These are phyloP conservation scores for Salvelinus sp. DNA, from an alignment of 2,113 vertebrate genomes.

Conservation along the genomic window DNA sequence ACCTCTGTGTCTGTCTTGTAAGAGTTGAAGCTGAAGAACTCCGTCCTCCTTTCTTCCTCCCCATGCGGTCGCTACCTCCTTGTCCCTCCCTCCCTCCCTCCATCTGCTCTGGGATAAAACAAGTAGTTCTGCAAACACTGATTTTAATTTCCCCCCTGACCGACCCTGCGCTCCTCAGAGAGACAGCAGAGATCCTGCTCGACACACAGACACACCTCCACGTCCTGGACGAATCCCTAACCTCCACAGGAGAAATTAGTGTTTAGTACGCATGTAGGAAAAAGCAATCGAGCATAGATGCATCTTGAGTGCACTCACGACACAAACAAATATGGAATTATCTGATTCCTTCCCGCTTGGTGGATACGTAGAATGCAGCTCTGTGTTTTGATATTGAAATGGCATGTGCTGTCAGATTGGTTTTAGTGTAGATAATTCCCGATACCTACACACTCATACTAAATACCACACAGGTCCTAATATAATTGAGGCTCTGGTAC, in stretches of 20 bases:
- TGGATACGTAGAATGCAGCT: background rate
- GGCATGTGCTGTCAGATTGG: background rate
- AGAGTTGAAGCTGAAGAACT: background rate
- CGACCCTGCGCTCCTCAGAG: slow-evolving; percentile 27
- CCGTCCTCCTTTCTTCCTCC: background rate
- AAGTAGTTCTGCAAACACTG: slow-evolving; percentile 54
- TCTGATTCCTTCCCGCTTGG: slow-evolving; percentile 25
- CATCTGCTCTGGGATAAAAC: slow-evolving; percentile 40
- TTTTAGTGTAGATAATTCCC: background rate
- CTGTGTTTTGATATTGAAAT: background rate
- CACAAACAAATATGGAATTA: slow-evolving; percentile 17
- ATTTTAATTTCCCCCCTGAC: slow-evolving; percentile 62
- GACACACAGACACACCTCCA: background rate
- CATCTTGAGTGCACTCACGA: slow-evolving; percentile 29
- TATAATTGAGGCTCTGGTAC: background rate
- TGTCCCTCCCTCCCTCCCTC: slow-evolving; percentile 26
- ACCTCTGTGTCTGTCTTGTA: slow-evolving; percentile 21
- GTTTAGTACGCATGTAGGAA: slow-evolving; percentile 46
- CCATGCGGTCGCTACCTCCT: background rate
- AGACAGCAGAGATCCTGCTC: background rate
- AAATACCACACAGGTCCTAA: background rate
- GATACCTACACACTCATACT: background rate
- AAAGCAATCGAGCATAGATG: slow-evolving; percentile 42
- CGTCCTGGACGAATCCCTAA: background rate
- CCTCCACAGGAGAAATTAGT: slow-evolving; percentile 36